Conservation (phyloP, 2,797 vertebrate genomes). For the Enteromius treurensis region DNA sequence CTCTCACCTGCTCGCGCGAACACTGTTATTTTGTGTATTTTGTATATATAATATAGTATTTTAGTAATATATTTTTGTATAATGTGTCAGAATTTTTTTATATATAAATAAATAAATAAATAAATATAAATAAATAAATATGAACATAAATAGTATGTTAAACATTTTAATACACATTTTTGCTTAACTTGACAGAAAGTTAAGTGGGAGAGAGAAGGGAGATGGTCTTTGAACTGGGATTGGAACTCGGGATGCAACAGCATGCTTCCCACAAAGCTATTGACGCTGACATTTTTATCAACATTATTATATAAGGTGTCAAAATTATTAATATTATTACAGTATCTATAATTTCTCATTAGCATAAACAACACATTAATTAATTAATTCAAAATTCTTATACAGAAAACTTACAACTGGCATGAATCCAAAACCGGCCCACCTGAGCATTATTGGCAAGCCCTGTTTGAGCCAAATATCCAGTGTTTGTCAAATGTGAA, state of each 20-base stretch:
- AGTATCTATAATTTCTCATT: not conserved
- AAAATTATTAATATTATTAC: not conserved
- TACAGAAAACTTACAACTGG: not conserved
- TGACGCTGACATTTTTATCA: too few relatives aligned
- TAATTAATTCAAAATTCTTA: not conserved
- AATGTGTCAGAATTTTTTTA: not conserved
- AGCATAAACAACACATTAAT: not conserved
- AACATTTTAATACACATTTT: too few relatives aligned
- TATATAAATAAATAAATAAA: not conserved
- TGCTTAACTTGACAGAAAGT: too few relatives aligned
- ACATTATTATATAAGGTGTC: not conserved
- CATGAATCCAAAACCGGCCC: not conserved
- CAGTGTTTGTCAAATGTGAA: not conserved
- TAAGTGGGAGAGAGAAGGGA: too few relatives aligned
- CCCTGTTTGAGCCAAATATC: not conserved
- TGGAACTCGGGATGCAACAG: too few relatives aligned
- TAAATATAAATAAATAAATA: too few relatives aligned
- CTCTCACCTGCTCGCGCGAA: too few relatives aligned
- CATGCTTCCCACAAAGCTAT: too few relatives aligned
- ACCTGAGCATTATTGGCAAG: not conserved
- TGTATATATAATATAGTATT: not conserved
- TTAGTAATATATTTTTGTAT: not conserved
- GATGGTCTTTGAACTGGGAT: too few relatives aligned
- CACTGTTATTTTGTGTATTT: too few relatives aligned
- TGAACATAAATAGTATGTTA: not conserved